A percentile compares a stretch with the other conserved stretches of the same genome.
Conservation (phyloP, 2,113 vertebrate species). For the Actenoides hombroni region DNA sequence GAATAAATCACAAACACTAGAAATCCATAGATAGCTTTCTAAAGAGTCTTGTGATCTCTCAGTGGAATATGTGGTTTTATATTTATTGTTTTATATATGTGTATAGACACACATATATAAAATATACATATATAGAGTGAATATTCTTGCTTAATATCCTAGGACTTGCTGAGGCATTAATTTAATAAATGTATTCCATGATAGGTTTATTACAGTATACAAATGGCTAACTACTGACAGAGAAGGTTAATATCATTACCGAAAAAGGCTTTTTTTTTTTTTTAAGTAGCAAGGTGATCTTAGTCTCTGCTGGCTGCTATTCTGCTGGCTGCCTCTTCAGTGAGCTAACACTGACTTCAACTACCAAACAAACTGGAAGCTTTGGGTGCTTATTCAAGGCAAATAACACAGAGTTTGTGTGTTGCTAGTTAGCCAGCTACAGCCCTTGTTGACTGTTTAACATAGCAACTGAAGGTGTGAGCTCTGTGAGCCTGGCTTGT, state of each 20-base stretch:
- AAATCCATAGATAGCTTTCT: background rate
- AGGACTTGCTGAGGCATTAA: background rate
- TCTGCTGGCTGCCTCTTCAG: background rate
- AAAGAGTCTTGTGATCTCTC: background rate
- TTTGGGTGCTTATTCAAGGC: background rate
- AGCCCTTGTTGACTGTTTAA: background rate
- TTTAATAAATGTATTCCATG: background rate
- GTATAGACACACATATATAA: rapidly evolving
- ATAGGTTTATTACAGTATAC: background rate
- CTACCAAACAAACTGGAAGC: background rate
- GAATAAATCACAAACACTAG: background rate
- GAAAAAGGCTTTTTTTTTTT: background rate
- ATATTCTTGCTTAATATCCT: background rate
- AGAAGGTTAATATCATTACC: background rate
- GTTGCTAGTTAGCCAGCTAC: background rate
- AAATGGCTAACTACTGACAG: background rate
- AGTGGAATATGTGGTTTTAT: background rate
- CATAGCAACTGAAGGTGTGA: background rate
- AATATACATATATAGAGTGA: background rate
- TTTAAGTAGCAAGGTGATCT: background rate
- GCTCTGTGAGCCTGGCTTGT: background rate
- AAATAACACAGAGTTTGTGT: background rate
- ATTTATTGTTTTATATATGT: background rate
- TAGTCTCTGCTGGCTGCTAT: background rate
- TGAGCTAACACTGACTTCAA: background rate